Evolutionary conservation across 2,113 vertebrate species (phyloP).

Genomic region (Sylvietta virens): DNA sequence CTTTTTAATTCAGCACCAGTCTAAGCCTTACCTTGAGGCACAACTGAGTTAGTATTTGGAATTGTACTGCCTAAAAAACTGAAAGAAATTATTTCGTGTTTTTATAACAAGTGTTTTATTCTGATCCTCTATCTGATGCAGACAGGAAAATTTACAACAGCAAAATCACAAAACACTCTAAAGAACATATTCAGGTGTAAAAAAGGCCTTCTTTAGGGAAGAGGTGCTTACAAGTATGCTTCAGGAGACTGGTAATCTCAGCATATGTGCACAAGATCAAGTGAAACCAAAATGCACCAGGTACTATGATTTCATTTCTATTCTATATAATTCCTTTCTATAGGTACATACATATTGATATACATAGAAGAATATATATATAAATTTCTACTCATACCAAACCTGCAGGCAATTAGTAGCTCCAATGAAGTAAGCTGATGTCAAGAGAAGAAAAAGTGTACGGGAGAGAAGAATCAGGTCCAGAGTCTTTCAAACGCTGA

Average conservation of each 20-base stretch:
- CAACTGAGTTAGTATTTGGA: background rate
- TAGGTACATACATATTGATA: background rate
- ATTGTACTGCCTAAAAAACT: background rate
- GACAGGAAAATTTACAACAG: background rate
- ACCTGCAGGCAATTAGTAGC: background rate
- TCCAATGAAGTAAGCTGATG: background rate
- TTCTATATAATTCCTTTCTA: background rate
- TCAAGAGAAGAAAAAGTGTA: background rate
- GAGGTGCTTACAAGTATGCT: background rate
- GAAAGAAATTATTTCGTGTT: background rate
- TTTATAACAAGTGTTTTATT: background rate
- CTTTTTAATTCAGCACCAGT: background rate
- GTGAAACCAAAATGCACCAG: background rate
- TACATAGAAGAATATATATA: background rate
- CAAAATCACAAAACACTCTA: background rate
- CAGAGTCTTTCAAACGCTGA: background rate
- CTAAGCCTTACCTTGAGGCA: background rate
- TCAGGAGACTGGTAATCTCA: background rate
- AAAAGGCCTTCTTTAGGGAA: background rate
- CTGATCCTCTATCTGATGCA: background rate
- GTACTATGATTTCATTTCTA: background rate
- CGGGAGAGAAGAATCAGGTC: background rate
- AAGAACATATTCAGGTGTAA: background rate
- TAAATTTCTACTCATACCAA: background rate
- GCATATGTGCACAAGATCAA: background rate